Evolutionary conservation across 1,140 invertebrate species (phyloP).

Genomic region (Hormaphis cornu): DNA sequence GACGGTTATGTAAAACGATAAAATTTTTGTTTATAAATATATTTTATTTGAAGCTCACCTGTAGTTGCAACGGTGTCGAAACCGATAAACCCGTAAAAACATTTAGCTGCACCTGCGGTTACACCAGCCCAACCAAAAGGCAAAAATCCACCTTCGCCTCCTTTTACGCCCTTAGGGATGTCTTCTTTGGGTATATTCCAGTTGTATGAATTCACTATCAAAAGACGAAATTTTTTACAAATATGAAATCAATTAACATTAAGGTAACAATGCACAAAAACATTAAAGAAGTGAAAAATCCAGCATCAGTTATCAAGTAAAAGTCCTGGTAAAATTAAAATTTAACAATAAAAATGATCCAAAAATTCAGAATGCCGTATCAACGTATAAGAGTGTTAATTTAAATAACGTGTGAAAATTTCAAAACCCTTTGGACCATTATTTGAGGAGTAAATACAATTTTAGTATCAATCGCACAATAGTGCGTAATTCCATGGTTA

Average conservation of each 20-base stretch:
- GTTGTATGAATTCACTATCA: slow-evolving; percentile 50
- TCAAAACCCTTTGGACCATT: too few species aligned
- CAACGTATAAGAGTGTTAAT: background rate
- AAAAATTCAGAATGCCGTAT: too few species aligned
- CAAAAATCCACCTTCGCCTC: slow-evolving; percentile 66
- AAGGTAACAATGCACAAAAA: background rate
- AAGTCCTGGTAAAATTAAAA: too few species aligned
- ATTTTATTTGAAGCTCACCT: slow-evolving; percentile 40
- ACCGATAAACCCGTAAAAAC: slow-evolving; percentile 80
- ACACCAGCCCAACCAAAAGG: slow-evolving; percentile 72
- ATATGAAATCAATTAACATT: background rate
- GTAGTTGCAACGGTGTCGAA: slow-evolving; percentile 81
- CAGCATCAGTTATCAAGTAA: background rate
- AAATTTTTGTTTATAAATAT: too few species aligned
- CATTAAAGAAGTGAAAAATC: background rate
- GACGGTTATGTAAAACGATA: too few species aligned
- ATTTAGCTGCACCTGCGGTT: slow-evolving; percentile 72
- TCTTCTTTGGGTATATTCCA: slow-evolving; percentile 56
- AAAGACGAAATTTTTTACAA: background rate
- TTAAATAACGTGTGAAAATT: too few species aligned
- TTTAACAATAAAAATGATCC: too few species aligned
- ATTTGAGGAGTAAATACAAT: too few species aligned
- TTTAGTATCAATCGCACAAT: too few species aligned
- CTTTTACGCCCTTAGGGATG: slow-evolving; percentile 46
- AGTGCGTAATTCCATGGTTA: too few species aligned